Percentiles rank a stretch among this genome's conserved stretches.
phyloP scores from a whole-genome alignment of 2,797 vertebrate species.

The Pangasius mekongensis region DNA sequence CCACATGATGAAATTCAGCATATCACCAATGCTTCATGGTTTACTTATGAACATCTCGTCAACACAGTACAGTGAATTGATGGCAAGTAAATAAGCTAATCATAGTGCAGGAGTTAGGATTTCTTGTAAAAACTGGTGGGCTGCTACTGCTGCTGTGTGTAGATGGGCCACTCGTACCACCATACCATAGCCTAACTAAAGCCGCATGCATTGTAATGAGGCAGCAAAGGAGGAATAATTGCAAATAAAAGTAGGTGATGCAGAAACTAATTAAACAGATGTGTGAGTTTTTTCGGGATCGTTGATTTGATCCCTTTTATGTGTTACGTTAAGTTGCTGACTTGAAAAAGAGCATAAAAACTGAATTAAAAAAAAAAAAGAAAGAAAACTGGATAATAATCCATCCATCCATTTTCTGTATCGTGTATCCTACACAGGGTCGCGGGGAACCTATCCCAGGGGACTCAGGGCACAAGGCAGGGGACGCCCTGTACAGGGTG shows the following conservation, averaged over 20 bases:
- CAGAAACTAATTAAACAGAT: constrained; percentile 98
- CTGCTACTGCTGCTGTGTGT: constrained; percentile 63
- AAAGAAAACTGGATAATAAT: neutral
- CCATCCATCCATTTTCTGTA: too few relatives aligned
- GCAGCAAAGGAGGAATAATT: constrained; percentile 81
- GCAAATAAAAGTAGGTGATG: constrained; percentile 94
- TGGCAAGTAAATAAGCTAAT: neutral
- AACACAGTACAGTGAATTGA: neutral
- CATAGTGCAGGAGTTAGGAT: neutral
- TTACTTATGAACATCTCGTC: neutral
- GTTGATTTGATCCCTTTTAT: constrained; percentile 84
- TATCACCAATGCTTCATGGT: neutral
- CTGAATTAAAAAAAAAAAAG: neutral
- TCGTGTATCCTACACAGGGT: too few relatives aligned
- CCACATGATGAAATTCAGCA: neutral
- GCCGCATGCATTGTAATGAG: constrained; percentile 72
- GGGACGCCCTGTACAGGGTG: too few relatives aligned
- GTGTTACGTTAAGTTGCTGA: constrained; percentile 61
- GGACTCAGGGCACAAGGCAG: too few relatives aligned
- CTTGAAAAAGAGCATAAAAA: constrained; percentile 52
- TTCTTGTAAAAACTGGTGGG: neutral
- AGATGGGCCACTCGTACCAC: constrained; percentile 74
- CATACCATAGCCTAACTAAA: constrained; percentile 80
- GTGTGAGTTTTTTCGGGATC: constrained; percentile 87
- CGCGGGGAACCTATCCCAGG: too few relatives aligned